A percentile compares a stretch with the other conserved stretches of the same genome.
Conservation (phyloP, 2,797 vertebrate species). For the Rhynchotus rufescens region DNA sequence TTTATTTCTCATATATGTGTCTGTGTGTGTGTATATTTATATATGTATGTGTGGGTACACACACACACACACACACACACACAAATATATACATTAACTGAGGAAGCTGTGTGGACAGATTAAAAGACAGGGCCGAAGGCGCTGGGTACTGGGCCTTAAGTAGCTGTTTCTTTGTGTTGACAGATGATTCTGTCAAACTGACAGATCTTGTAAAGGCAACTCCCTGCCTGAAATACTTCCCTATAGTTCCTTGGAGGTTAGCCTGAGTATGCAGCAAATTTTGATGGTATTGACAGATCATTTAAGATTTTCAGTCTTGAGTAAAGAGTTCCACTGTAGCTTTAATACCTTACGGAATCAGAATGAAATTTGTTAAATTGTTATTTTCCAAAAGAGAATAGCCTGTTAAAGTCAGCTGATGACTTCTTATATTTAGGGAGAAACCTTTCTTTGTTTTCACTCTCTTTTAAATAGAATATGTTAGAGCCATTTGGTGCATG, state of each 20-base stretch:
- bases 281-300: background rate
- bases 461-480: background rate
- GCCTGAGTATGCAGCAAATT: background rate
- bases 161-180: background rate
- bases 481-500: background rate
- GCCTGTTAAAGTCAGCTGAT: background rate
- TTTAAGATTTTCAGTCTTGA: background rate
- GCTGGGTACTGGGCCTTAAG: background rate
- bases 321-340: background rate
- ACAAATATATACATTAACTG: background rate
- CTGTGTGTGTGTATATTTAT: no score
- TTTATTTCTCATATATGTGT: background rate
- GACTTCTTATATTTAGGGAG: background rate
- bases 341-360: background rate
- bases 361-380: background rate
- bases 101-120: background rate
- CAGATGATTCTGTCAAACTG: background rate
- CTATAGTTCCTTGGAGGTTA: background rate
- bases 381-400: background rate
- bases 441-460: slow-evolving; percentile 10
- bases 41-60: background rate
- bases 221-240: background rate
- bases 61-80: no score
- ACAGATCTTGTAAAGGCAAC: background rate
- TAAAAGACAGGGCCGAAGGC: background rate